Conservation (phyloP, 2,888 invertebrate genomes). For the Drosophila ustulata region DNA sequence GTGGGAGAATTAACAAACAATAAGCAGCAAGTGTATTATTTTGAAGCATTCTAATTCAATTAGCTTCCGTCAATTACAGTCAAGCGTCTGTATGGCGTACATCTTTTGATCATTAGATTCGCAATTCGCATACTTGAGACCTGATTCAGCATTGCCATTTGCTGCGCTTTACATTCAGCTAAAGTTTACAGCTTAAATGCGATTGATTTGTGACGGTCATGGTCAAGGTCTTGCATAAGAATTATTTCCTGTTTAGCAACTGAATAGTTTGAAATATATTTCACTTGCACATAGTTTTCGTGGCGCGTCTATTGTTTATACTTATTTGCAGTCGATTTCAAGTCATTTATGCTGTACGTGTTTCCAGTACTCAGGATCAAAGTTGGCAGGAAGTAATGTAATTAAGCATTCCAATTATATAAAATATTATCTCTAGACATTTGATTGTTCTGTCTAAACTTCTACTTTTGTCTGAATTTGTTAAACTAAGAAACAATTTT, state of each 20-base stretch:
- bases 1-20: neutral
- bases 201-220: conserved; percentile 29
- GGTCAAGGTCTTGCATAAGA: conserved; percentile 8
- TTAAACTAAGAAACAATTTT: too few relatives aligned
- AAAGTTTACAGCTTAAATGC: neutral
- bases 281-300: too few relatives aligned
- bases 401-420: neutral
- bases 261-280: conserved; percentile 1
- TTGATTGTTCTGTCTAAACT: too few relatives aligned
- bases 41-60: conserved; percentile 10
- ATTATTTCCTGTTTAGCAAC: conserved; percentile 7
- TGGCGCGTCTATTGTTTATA: conserved; percentile 1
- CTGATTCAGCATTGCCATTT: conserved; percentile 28
- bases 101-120: conserved; percentile 13
- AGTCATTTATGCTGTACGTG: conserved; percentile 21
- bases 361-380: conserved; percentile 21
- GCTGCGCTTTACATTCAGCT: conserved; percentile 17
- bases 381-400: neutral
- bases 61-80: conserved; percentile 8
- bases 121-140: conserved; percentile 11
- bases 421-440: too few relatives aligned
- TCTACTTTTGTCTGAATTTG: too few relatives aligned
- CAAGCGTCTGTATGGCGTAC: neutral
- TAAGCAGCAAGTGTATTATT: neutral
- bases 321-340: neutral